Conservation (phyloP, 2,888 invertebrate species). For the Pandemis corylana region DNA sequence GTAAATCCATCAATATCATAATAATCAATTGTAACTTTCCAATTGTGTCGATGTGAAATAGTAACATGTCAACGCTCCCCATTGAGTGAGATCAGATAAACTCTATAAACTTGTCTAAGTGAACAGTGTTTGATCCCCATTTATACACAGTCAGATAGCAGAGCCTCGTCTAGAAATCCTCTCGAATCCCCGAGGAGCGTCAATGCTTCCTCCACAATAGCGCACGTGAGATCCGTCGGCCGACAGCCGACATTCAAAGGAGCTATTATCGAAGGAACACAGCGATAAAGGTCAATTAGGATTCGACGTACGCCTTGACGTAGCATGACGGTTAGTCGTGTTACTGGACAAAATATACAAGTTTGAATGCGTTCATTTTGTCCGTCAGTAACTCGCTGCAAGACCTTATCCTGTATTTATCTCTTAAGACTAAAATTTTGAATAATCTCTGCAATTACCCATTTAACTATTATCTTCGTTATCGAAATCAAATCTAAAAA, state of each 20-base stretch:
- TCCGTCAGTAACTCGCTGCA: neutral
- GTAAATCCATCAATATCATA: neutral
- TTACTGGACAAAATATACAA: conserved; percentile 8
- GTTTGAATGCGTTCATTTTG: neutral
- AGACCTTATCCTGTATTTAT: too few relatives aligned
- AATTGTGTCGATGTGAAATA: neutral
- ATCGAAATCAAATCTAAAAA: too few relatives aligned
- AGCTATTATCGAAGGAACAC: conserved; percentile 69
- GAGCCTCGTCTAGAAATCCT: conserved; percentile 69
- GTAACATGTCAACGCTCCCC: conserved; percentile 32
- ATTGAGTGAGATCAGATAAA: conserved; percentile 46
- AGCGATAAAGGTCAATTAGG: conserved; percentile 75
- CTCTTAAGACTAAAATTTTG: too few relatives aligned
- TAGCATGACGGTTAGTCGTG: conserved; percentile 42
- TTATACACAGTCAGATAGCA: conserved; percentile 55
- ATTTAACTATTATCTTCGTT: too few relatives aligned
- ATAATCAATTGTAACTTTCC: neutral
- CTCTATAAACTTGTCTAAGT: conserved; percentile 53
- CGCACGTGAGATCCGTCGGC: conserved; percentile 65
- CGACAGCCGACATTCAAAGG: conserved; percentile 71
- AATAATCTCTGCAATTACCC: too few relatives aligned
- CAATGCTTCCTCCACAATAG: conserved; percentile 68
- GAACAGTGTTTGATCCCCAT: conserved; percentile 55
- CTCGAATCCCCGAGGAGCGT: conserved; percentile 70
- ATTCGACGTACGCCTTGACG: conserved; percentile 54